Evolutionary conservation across 2,888 invertebrate species (phyloP).

Genomic region (Pristionchus exspectatus): DNA sequence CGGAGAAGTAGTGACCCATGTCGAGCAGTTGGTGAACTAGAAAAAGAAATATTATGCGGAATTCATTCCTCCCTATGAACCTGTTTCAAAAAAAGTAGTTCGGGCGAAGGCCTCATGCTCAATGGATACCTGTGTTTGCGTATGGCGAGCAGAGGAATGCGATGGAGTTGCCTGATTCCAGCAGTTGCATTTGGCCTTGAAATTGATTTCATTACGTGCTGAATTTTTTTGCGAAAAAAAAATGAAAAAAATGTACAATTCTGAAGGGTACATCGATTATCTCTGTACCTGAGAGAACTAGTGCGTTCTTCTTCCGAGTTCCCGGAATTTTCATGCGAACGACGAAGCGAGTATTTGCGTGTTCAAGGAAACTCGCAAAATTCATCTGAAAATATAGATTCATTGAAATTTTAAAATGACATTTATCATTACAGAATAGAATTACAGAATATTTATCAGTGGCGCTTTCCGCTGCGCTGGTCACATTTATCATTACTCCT

Average conservation of each 20-base stretch:
- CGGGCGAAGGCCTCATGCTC: too few relatives aligned
- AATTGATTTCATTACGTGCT: neutral
- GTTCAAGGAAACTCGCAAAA: conserved; percentile 6
- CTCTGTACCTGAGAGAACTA: neutral
- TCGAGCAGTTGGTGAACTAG: conserved; percentile 55
- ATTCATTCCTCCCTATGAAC: too few relatives aligned
- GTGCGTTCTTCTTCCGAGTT: neutral
- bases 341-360: conserved; percentile 24
- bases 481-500: too few relatives aligned
- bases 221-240: neutral
- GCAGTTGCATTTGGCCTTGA: neutral
- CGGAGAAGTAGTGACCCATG: conserved; percentile 50
- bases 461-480: too few relatives aligned
- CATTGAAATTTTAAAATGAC: too few relatives aligned
- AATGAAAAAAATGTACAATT: neutral
- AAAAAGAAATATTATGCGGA: too few relatives aligned
- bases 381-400: conserved; percentile 16
- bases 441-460: too few relatives aligned
- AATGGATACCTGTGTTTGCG: neutral
- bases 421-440: too few relatives aligned
- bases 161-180: conserved; percentile 1
- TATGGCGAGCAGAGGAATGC: conserved; percentile 4
- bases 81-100: too few relatives aligned
- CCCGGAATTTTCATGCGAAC: neutral
- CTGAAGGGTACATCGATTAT: neutral